Evolutionary conservation across 1,140 invertebrate species (phyloP).

Genomic region (Bombus pascuorum): DNA sequence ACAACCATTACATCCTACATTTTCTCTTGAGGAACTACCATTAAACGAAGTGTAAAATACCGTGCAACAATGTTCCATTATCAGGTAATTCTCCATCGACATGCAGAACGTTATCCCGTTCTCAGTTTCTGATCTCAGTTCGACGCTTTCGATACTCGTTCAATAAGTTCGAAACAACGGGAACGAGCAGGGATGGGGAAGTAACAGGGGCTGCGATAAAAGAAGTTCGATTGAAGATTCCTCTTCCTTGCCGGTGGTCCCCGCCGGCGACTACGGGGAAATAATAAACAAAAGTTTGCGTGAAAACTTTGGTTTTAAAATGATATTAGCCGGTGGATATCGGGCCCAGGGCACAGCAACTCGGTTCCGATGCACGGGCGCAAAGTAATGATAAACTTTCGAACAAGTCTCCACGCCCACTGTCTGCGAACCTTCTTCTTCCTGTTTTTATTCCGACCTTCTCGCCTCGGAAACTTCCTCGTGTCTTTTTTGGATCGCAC

Average conservation of each 20-base stretch:
- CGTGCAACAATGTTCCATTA: background rate
- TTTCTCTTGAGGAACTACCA: background rate
- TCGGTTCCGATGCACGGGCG: conserved; percentile 62
- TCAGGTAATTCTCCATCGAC: background rate
- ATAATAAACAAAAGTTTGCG: conserved; percentile 77
- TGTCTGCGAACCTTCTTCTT: conserved; percentile 47
- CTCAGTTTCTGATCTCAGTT: conserved; percentile 27
- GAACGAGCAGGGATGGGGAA: background rate
- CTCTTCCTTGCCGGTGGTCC: background rate
- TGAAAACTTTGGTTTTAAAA: conserved; percentile 79
- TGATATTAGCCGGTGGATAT: conserved; percentile 72
- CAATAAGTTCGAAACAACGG: conserved; percentile 32
- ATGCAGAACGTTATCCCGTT: background rate
- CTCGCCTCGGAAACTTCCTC: conserved; percentile 23
- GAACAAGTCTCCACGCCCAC: conserved; percentile 68
- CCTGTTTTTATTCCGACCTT: conserved; percentile 9
- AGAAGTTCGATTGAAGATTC: conserved; percentile 65
- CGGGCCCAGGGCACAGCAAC: conserved; percentile 39
- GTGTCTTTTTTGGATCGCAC: conserved; percentile 24
- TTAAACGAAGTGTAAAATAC: background rate
- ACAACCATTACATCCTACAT: background rate
- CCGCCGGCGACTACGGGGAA: conserved; percentile 54
- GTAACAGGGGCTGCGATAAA: conserved; percentile 48
- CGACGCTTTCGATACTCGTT: conserved; percentile 35
- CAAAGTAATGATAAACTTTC: conserved; percentile 77